A percentile compares a stretch with the other conserved stretches of the same genome.
Evolutionary conservation across 1,140 invertebrate species (phyloP).

Genomic region (Mylabris phalerata): DNA sequence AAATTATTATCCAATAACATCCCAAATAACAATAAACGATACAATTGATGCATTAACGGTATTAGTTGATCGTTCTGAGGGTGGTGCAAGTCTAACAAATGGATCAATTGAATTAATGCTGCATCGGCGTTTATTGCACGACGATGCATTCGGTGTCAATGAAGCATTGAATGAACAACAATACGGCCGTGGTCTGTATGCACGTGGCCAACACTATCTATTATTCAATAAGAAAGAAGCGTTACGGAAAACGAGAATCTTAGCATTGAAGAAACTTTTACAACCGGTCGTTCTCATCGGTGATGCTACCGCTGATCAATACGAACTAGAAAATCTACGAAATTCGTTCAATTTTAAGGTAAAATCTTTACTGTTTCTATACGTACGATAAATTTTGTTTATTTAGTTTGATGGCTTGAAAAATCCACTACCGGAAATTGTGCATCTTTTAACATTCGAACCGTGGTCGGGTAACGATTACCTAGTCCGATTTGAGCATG

Average conservation of each 20-base stretch:
- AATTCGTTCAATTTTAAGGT: constrained; percentile 7
- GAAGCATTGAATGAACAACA: constrained; percentile 87
- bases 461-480: constrained; percentile 63
- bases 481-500: constrained; percentile 79
- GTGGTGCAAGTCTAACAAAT: constrained; percentile 5
- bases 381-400: background rate
- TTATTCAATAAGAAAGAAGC: constrained; percentile 9
- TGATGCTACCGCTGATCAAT: constrained; percentile 6
- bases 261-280: constrained; percentile 19
- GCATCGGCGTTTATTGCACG: constrained; percentile 75
- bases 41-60: constrained; percentile 41
- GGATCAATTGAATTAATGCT: constrained; percentile 46
- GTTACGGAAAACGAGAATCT: constrained; percentile 8
- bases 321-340: background rate
- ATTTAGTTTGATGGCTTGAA: constrained; percentile 21
- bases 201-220: constrained; percentile 65
- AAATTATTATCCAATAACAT: constrained; percentile 92
- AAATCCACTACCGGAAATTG: constrained; percentile 58
- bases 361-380: background rate
- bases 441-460: constrained; percentile 80
- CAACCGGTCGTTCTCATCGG: constrained; percentile 16
- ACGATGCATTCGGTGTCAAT: constrained; percentile 87
- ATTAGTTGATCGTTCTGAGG: constrained; percentile 2
- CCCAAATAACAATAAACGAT: constrained; percentile 66
- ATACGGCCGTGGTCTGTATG: constrained; percentile 66